Conservation (phyloP, 2,797 vertebrate genomes). For the Uromys caudimaculatus region DNA sequence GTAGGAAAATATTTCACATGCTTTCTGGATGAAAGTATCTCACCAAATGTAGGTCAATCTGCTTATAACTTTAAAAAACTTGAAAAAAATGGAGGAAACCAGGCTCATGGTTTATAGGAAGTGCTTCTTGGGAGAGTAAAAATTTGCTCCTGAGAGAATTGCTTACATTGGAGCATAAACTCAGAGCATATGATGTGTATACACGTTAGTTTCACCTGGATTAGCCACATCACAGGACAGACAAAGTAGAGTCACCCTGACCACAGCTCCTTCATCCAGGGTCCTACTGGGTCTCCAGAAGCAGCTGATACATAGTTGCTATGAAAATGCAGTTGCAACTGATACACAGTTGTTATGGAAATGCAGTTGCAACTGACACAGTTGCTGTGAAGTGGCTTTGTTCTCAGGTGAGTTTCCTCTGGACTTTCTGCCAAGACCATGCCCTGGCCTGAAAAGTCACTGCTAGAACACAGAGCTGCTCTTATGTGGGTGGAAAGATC, state of each 20-base stretch:
- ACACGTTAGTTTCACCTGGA: neutral
- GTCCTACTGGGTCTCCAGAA: neutral
- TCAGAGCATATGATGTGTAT: neutral
- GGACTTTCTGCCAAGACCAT: neutral
- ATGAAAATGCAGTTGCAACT: neutral
- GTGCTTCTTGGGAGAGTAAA: neutral
- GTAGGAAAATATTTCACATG: constrained; percentile 40
- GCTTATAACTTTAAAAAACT: constrained; percentile 8
- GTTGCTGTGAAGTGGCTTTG: neutral
- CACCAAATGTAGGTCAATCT: neutral
- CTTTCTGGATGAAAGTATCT: constrained; percentile 22
- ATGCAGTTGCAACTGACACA: neutral
- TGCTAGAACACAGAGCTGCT: neutral
- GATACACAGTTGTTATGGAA: neutral
- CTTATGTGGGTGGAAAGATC: neutral
- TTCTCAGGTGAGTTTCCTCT: neutral
- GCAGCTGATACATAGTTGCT: neutral
- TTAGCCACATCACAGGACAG: neutral
- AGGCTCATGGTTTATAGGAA: neutral
- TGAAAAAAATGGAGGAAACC: constrained; percentile 32
- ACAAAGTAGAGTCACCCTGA: neutral
- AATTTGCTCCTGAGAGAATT: constrained; percentile 13
- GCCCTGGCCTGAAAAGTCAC: neutral
- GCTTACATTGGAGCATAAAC: neutral
- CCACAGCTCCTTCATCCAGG: neutral